These are phyloP conservation scores for Spialia ferax DNA, from an alignment of 2,888 invertebrate species.

Conservation along the genomic window DNA sequence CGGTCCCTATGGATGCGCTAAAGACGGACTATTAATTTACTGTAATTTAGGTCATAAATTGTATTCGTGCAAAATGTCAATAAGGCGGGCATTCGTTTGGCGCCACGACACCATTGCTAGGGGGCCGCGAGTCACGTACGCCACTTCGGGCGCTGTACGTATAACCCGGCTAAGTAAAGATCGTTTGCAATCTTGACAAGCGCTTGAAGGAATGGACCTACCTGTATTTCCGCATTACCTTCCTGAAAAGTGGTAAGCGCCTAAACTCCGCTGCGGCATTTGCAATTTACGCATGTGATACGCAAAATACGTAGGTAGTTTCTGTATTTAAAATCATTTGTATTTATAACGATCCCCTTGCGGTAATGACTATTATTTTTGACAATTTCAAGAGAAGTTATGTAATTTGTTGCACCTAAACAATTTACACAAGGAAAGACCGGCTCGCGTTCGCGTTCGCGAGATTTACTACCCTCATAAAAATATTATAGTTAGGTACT, in stretches of 20 bases:
- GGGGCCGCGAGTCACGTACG: constrained; percentile 84
- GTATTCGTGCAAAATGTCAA: constrained; percentile 58
- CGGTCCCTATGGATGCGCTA: background rate
- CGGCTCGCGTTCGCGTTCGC: background rate
- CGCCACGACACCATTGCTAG: constrained; percentile 78
- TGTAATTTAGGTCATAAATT: constrained; percentile 15
- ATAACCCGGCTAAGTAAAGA: constrained; percentile 63
- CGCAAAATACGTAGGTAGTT: constrained; percentile 9
- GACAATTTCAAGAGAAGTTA: background rate
- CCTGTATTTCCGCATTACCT: constrained; percentile 48
- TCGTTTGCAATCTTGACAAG: constrained; percentile 41
- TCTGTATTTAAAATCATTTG: background rate
- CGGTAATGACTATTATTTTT: too few species aligned
- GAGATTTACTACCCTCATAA: background rate
- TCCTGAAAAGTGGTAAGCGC: constrained; percentile 47
- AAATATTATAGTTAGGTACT: background rate
- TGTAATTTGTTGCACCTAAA: background rate
- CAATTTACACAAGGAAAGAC: background rate
- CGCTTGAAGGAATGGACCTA: constrained; percentile 16
- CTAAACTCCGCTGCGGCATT: constrained; percentile 16
- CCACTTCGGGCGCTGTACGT: constrained; percentile 63
- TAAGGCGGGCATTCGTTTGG: constrained; percentile 82
- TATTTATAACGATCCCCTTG: too few species aligned
- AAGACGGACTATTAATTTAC: background rate
- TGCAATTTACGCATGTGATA: constrained; percentile 18